A percentile compares a stretch with the other conserved stretches of the same genome.
phyloP scores from a whole-genome alignment of 2,888 invertebrate species.

The Synergus itoensis region DNA sequence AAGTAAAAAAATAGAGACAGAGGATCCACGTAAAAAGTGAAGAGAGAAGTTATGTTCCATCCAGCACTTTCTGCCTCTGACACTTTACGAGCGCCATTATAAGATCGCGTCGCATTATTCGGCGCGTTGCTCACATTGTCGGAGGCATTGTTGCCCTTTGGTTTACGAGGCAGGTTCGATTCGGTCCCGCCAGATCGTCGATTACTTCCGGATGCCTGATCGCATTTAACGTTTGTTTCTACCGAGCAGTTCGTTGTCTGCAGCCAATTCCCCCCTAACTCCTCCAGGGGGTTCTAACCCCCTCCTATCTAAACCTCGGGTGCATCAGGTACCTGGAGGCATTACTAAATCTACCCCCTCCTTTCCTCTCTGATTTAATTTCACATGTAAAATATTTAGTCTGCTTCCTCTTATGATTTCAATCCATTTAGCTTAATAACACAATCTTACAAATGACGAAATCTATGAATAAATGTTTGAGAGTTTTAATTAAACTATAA shows the following conservation, averaged over 20 bases:
- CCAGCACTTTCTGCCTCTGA: slow-evolving; percentile 50
- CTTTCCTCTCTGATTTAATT: slow-evolving; percentile 3
- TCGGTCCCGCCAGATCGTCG: slow-evolving; percentile 55
- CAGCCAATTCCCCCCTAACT: slow-evolving; percentile 45
- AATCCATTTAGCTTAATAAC: no score
- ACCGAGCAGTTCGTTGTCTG: slow-evolving; percentile 49
- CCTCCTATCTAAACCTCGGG: slow-evolving; percentile 16
- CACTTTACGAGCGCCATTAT: slow-evolving; percentile 62
- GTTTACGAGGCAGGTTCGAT: slow-evolving; percentile 69
- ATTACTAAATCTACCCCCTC: background rate
- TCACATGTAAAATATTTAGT: slow-evolving; percentile 13
- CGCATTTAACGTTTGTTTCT: slow-evolving; percentile 72
- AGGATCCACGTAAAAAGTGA: slow-evolving; percentile 36
- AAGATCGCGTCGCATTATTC: slow-evolving; percentile 64
- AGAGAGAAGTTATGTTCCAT: slow-evolving; percentile 35
- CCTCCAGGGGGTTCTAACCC: slow-evolving; percentile 12
- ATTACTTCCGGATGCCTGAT: slow-evolving; percentile 74
- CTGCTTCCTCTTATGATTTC: no score
- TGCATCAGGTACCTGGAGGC: slow-evolving; percentile 28
- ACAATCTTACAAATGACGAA: no score
- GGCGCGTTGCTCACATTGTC: slow-evolving; percentile 64
- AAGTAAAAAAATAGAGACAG: slow-evolving; percentile 22
- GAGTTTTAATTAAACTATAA: background rate
- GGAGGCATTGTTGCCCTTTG: slow-evolving; percentile 63
- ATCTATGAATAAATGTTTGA: no score